Percentiles rank a stretch among this genome's conserved stretches.
Evolutionary conservation across 2,888 invertebrate species (phyloP).

Genomic region (Plusia festucae): DNA sequence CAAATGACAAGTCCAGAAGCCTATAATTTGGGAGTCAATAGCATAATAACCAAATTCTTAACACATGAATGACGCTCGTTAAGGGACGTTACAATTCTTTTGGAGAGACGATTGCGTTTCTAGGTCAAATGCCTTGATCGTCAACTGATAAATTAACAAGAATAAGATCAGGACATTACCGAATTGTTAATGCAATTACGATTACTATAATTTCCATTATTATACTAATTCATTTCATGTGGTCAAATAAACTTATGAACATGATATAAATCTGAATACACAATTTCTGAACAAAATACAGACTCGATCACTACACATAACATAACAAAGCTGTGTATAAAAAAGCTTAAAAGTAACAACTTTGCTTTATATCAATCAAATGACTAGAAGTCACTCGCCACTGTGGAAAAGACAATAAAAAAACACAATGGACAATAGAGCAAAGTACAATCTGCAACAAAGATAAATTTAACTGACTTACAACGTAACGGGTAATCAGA

Average conservation of each 20-base stretch:
- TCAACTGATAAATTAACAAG: too few relatives aligned
- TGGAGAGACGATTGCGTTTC: not conserved
- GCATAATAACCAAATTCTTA: not conserved
- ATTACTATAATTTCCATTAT: too few relatives aligned
- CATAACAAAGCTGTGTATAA: not conserved
- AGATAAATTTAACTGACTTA: not conserved
- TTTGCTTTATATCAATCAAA: not conserved
- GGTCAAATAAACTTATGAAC: too few relatives aligned
- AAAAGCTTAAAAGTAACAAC: not conserved
- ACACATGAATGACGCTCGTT: not conserved
- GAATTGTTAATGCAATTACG: too few relatives aligned
- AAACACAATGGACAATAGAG: not conserved
- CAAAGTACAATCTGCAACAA: not conserved
- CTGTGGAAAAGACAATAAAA: not conserved
- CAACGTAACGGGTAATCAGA: not conserved
- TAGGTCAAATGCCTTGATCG: too few relatives aligned
- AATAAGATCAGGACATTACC: too few relatives aligned
- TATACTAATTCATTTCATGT: too few relatives aligned
- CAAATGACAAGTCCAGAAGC: constrained; percentile 1
- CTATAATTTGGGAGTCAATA: not conserved
- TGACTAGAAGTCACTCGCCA: constrained; percentile 5
- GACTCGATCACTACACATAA: not conserved
- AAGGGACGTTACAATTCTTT: not conserved
- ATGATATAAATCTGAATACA: too few relatives aligned
- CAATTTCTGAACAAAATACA: not conserved